Base-by-base conservation (phyloP, 2,888 invertebrate species). In the Lochmaea crataegi region DNA sequence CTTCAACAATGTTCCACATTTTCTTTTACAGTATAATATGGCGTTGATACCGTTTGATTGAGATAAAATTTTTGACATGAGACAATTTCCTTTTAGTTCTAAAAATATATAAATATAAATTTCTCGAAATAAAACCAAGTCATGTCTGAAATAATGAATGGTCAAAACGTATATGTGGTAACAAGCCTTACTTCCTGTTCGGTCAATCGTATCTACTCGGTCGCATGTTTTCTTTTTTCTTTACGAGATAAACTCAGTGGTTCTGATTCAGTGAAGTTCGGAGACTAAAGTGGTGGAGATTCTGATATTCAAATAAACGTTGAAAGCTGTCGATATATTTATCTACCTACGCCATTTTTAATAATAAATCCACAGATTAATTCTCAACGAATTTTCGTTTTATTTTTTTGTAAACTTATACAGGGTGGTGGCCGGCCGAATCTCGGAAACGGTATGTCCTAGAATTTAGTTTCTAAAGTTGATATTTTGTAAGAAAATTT, bases 161-260 rank as follows among this genome's bases (percentile, higher is more conserved):
- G 18, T 65, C 41, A 65, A 65, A 48, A 65, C n/a, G n/a, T 32
- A 41, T 66, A 66, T 41, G 48, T 64, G 64, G 45, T 64, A 45
- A 64, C 48, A 48, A 26, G 45, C 48, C 64, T 26, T 64, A 64
- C 48, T 64, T 64, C 64, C 64, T 64, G 64, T 64, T 64, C 18
- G 48, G 48, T 26, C 64, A 64, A 48, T 64, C 64, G 64, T 48
- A 64, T 16, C 16, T 64, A 48, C 48, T 64, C 48, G 61, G 7
- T 42, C 3, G 7, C 45, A 16, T 64, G 6, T 45, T 64, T 64
- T 41, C n/a, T 64, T 48, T 42, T 22, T 63, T 2, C 18, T 42
- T 41, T 64, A 22, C 18, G 48, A 48, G 64, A 64, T 48, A 48
- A 64, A 64, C 64, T 16, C 48, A 48, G 48, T 48, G 64, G 64